Percentiles rank a stretch among this genome's conserved stretches.
These are phyloP conservation scores for Nyctibius bracteatus DNA, from an alignment of 2,113 vertebrate species.

Conservation along the genomic window DNA sequence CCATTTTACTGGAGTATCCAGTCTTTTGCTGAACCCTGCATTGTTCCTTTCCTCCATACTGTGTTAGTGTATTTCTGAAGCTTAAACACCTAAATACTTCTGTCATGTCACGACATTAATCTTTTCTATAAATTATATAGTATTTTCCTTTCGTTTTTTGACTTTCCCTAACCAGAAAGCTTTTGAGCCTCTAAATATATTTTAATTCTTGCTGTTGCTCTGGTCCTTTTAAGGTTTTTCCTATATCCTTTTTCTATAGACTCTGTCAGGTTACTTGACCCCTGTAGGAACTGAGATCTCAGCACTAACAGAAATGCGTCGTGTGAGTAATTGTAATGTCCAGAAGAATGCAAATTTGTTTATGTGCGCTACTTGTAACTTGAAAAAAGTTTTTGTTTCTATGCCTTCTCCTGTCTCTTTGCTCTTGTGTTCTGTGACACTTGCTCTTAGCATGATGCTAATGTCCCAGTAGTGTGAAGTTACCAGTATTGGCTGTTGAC, in stretches of 20 bases:
- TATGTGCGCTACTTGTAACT: background rate
- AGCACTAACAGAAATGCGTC: slow-evolving; percentile 85
- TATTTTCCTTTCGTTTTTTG: background rate
- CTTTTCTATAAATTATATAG: background rate
- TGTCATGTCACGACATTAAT: background rate
- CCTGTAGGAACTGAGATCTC: slow-evolving; percentile 86
- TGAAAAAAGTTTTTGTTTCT: background rate
- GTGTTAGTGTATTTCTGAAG: background rate
- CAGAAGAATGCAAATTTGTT: background rate
- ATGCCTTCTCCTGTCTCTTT: background rate
- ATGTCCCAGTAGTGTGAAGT: background rate
- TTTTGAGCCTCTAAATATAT: background rate
- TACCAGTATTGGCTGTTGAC: background rate
- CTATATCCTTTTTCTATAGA: slow-evolving; percentile 71
- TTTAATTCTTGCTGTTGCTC: background rate
- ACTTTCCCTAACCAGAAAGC: background rate
- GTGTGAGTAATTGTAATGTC: slow-evolving; percentile 74
- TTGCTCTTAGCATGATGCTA: background rate
- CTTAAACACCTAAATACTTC: background rate
- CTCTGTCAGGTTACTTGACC: slow-evolving; percentile 87
- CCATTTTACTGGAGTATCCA: background rate
- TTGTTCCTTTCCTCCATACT: background rate
- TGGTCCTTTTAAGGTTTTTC: slow-evolving; percentile 9
- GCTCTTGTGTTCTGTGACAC: background rate
- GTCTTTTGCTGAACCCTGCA: background rate